A percentile compares a stretch with the other conserved stretches of the same genome.
Evolutionary conservation across 1,140 invertebrate species (phyloP).

Genomic region (Pygmarrhopalites habei): DNA sequence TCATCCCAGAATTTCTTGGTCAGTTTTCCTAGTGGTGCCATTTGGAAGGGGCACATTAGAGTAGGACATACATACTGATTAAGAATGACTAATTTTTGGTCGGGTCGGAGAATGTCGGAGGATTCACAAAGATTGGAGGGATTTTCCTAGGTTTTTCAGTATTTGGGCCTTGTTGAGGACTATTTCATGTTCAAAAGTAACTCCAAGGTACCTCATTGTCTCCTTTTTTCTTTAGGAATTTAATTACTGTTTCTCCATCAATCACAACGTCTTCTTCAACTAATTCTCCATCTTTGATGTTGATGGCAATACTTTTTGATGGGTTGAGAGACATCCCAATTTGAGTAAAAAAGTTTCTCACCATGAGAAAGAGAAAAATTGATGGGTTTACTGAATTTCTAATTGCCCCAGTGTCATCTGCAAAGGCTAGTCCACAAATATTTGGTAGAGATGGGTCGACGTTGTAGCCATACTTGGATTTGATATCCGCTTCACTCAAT

Average conservation of each 20-base stretch:
- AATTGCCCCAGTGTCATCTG: neutral
- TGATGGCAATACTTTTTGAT: neutral
- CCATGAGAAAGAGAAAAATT: no score
- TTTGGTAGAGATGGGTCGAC: no score
- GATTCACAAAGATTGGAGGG: neutral
- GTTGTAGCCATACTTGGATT: neutral
- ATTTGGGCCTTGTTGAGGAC: neutral
- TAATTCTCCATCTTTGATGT: neutral
- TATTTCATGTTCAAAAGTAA: constrained; percentile 1
- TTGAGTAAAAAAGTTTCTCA: neutral
- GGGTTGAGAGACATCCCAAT: neutral
- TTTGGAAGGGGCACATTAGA: neutral
- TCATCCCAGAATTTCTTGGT: neutral
- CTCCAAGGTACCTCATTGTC: neutral
- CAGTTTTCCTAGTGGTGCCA: neutral
- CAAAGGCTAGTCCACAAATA: no score
- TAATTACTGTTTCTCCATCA: neutral
- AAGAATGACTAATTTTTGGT: neutral
- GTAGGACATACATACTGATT: constrained; percentile 5
- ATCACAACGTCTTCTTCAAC: neutral
- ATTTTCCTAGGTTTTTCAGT: neutral
- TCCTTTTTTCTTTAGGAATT: neutral
- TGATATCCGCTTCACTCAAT: neutral
- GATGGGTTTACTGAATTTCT: neutral
- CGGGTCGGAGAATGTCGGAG: neutral